phyloP scores from a whole-genome alignment of 2,888 invertebrate genomes.

The Oscheius sp. region DNA sequence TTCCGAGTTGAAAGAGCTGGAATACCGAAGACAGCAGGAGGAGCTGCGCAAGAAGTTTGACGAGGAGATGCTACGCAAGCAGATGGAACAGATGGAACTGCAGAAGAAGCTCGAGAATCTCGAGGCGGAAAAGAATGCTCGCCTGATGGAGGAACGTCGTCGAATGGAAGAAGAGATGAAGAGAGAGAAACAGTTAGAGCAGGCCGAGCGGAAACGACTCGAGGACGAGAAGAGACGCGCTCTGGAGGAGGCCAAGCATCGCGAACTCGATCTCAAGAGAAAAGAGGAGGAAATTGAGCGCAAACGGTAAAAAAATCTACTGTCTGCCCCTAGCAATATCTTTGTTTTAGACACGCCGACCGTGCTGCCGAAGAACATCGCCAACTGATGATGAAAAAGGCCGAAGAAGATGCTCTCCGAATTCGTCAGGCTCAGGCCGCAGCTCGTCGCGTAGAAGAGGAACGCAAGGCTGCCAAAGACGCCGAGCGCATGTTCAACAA shows the following conservation, averaged over 20 bases:
- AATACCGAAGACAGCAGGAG: slow-evolving; percentile 2
- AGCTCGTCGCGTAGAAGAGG: slow-evolving; percentile 34
- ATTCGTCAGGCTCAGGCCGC: not conserved
- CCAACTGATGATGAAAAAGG: slow-evolving; percentile 7
- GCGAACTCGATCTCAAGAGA: slow-evolving; percentile 5
- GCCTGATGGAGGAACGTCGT: slow-evolving; percentile 40
- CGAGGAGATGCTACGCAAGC: slow-evolving; percentile 20
- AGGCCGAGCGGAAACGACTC: slow-evolving; percentile 31
- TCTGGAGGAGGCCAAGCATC: slow-evolving; percentile 9
- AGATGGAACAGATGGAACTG: slow-evolving; percentile 46
- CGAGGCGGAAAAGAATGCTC: slow-evolving; percentile 39
- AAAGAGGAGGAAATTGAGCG: slow-evolving; percentile 15
- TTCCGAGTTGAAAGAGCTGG: not conserved
- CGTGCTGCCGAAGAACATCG: slow-evolving; percentile 37
- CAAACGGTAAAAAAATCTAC: slow-evolving; percentile 1
- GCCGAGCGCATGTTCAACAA: slow-evolving; percentile 22
- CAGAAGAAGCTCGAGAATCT: slow-evolving; percentile 47
- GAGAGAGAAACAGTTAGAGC: not conserved
- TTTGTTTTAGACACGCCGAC: slow-evolving; percentile 32
- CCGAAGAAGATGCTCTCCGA: slow-evolving; percentile 32
- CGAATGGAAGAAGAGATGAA: slow-evolving; percentile 30
- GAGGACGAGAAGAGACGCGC: slow-evolving; percentile 30
- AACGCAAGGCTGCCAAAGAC: slow-evolving; percentile 23
- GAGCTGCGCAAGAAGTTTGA: slow-evolving; percentile 8
- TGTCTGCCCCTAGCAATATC: too few species aligned